phyloP scores from a whole-genome alignment of 2,888 invertebrate species.

The Amblyteles armatorius region DNA sequence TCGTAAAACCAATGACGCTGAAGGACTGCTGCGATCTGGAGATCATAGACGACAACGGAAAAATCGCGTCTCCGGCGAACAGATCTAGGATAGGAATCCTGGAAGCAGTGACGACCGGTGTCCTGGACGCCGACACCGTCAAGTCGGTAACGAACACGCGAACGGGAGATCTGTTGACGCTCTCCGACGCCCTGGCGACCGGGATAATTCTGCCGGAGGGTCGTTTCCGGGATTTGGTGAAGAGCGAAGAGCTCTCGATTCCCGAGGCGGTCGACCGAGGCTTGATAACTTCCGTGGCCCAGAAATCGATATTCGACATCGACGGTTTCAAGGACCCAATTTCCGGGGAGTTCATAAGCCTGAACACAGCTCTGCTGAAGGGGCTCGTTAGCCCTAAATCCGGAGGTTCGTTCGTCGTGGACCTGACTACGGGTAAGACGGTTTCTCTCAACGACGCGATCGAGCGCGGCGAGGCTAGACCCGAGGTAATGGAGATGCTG shows the following conservation, averaged over 20 bases:
- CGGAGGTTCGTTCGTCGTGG: conserved; percentile 90
- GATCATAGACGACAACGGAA: conserved; percentile 91
- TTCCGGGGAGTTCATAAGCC: conserved; percentile 92
- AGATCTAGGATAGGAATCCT: conserved; percentile 91
- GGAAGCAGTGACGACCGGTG: conserved; percentile 94
- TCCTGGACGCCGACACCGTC: conserved; percentile 93
- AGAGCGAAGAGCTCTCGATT: conserved; percentile 89
- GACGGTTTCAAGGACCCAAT: conserved; percentile 95
- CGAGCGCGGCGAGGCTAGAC: conserved; percentile 91
- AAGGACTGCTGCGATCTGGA: conserved; percentile 94
- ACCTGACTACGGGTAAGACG: conserved; percentile 90
- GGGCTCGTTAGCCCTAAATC: conserved; percentile 91
- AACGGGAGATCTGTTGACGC: conserved; percentile 91
- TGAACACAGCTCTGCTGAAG: conserved; percentile 92
- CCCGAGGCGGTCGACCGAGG: conserved; percentile 96
- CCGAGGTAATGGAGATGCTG: conserved; percentile 95
- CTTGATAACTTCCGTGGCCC: conserved; percentile 93
- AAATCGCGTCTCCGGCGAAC: conserved; percentile 93
- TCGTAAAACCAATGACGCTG: conserved; percentile 96
- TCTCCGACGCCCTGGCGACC: conserved; percentile 93
- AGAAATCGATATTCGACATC: conserved; percentile 96
- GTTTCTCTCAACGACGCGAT: conserved; percentile 93
- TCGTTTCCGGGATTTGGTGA: conserved; percentile 90
- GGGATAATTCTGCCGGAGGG: conserved; percentile 92
- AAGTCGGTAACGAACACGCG: conserved; percentile 94